Base-by-base conservation (phyloP, 2,888 invertebrate species). In the Caenorhabditis sp. region DNA sequence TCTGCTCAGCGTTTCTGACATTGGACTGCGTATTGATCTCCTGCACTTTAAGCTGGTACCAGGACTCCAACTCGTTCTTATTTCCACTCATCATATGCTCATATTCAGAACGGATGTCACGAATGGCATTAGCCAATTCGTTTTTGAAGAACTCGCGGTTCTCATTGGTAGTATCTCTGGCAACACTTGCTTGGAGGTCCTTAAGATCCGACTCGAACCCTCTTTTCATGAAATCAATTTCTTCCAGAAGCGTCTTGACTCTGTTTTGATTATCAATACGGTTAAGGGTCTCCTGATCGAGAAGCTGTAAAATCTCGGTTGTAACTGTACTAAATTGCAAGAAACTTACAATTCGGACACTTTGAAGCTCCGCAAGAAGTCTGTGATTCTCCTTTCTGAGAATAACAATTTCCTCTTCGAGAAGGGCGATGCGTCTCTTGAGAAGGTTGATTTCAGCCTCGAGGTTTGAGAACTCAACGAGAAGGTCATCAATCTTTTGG, bases 141-240 rank as follows among this genome's bases (percentile, higher is more conserved):
- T 92, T 93, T 92, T 93, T 93, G 93, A 94, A 93, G 92, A 92
- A 93, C 86, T 93, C 93, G 20, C 93, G 91, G 92, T 93, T 93
- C 88, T 93, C 93, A 58, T 91, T 92, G 8, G 93, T 93, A 4
- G 93, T 93, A 88, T 93, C 93, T 26, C 93, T 89, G 88, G 93
- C 92, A 15, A 93, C 93, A 77, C 93, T 90, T 22, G 93, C 92
- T 53, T 93, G 92, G 56, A 93, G 90, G 71, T 93, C 93, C 87
- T 93, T 93, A 87, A 93, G 85, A 62, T 93, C 93, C 90, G 82
- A 58, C 2, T 93, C 93, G 80, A 93, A 93, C 61, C 93, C 92
- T 56, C 92, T 90, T 88, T 93, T 93, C 87, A 93, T 88, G 92
- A 93, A 93, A 81, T 93, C 93, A 79, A 93, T 92, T 87, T 93